Evolutionary conservation across 1,140 invertebrate genomes (phyloP), one percentile per base, ranked within the genome.

Genomic region (Trichonephila inaurata): DNA sequence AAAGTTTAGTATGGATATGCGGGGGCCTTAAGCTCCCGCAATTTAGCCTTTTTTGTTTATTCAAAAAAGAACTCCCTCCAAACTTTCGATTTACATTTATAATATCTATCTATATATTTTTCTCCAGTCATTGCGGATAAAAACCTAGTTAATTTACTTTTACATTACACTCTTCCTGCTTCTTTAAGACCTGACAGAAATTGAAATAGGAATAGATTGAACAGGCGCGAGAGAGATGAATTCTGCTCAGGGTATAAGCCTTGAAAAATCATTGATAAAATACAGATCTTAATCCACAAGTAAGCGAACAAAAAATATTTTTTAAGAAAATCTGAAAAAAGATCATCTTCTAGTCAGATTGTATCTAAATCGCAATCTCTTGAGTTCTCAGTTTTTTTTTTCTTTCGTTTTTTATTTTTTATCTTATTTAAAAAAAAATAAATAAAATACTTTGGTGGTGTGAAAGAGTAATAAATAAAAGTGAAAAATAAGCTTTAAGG

Each of bases 401-500:
- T 24, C 2, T 40, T 40, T 40, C 10, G 5, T n/a, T n/a, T 66
- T 66, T 66, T 24, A 10, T 24, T n/a, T n/a, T 51, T 2, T 51
- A 51, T 51, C 5, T 51, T 51, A 10, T 51, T 10, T 51, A 51
- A 12, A 10, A 10, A 44, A 51, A 51, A 51, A 51, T 51, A 51
- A 51, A 51, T 51, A 51, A 51, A 51, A 51, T 51, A 51, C 51
- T 51, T 51, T 10, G 51, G 51, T 51, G 51, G 51, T 51, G 51
- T 51, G 21, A 66, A 66, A 1, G 19, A 21, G n/a, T n/a, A 66
- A 66, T n/a, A 66, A 64, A 64, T 64, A 21, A 66, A n/a, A 24
- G 64, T n/a, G 64, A 66, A n/a, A 66, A 66, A 66, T 66, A 66
- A 66, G 64, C 64, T 66, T 66, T 10, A 66, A 66, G 64, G 64